Conservation (phyloP, 1,140 invertebrate genomes). For the Holotrichia oblita region DNA sequence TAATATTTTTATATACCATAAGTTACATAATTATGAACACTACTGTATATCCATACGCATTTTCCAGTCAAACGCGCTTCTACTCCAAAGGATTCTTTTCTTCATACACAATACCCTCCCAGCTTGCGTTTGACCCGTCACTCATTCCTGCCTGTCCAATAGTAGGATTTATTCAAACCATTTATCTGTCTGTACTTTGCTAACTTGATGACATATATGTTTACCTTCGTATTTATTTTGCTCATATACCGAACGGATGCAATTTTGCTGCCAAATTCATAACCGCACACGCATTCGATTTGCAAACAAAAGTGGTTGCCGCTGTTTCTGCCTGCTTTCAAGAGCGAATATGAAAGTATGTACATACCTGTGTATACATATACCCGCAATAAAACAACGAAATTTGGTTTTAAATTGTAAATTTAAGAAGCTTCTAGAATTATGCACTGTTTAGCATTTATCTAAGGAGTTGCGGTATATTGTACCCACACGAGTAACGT, state of each 20-base stretch:
- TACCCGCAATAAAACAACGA: not conserved
- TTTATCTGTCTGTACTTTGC: slow-evolving; percentile 36
- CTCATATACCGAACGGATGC: slow-evolving; percentile 27
- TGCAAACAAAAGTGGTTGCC: slow-evolving; percentile 20
- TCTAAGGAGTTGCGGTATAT: not conserved
- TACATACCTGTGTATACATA: not conserved
- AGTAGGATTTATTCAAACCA: slow-evolving; percentile 36
- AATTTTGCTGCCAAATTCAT: slow-evolving; percentile 35
- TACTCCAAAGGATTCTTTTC: not conserved
- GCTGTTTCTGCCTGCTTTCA: not conserved
- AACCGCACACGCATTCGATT: slow-evolving; percentile 34
- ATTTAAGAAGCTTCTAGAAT: not conserved
- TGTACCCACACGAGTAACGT: not conserved
- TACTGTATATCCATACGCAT: not conserved
- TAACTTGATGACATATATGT: slow-evolving; percentile 31
- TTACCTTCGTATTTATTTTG: slow-evolving; percentile 34
- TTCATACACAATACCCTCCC: slow-evolving; percentile 18
- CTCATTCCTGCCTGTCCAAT: slow-evolving; percentile 17
- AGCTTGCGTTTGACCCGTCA: slow-evolving; percentile 28
- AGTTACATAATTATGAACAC: not conserved
- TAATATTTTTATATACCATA: too few relatives aligned
- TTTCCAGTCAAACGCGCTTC: slow-evolving; percentile 32
- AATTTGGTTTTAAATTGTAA: slow-evolving; percentile 28
- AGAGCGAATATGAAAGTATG: not conserved
- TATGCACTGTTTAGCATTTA: slow-evolving; percentile 2